Evolutionary conservation across 2,888 invertebrate species (phyloP), one percentile per base, ranked within the genome.

Genomic region (Electrophaes corylata): DNA sequence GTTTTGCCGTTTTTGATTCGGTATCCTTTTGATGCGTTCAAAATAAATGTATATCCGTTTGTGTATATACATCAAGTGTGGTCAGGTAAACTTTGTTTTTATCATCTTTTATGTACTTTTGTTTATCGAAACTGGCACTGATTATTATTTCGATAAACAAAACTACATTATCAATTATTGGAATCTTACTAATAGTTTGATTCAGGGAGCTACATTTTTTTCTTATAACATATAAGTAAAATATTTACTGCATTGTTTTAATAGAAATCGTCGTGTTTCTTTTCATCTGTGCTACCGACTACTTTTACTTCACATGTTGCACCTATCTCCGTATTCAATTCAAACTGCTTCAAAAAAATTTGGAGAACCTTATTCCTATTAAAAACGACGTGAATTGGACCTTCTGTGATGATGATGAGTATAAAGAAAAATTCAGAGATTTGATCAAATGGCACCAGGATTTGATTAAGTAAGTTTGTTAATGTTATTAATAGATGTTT

Each of bases 21-120:
- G n/a, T 88, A 86, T 73, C 88, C 87, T 0, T 85, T 88, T 49
- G 74, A 87, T 66, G 57, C 78, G 8, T 76, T 71, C 29, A 72
- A 80, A 37, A 57, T 78, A 0, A 75, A 60, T 35, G 71, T 75
- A 45, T 88, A 79, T 77, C 87, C 86, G 0, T 75, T 76, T 48
- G 75, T 81, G 1, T 87, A 83, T 59, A 10, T 83, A 4, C 79
- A 78, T 48, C 87, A 87, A 60, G 58, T 79, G 55, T 81, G 80
- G 78, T 77, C 82, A 37, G 78, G 87, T 87, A 64, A 5, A 23
- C 2, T 10, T n/a, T n/a, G n/a, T n/a, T n/a, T n/a, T n/a, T n/a
- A n/a, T n/a, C n/a, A n/a, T n/a, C n/a, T n/a, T n/a, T n/a, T n/a
- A n/a, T n/a, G n/a, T n/a, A n/a, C n/a, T n/a, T n/a, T n/a, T n/a